phyloP scores from a whole-genome alignment of 2,113 vertebrate genomes.

The Cottus gobio region DNA sequence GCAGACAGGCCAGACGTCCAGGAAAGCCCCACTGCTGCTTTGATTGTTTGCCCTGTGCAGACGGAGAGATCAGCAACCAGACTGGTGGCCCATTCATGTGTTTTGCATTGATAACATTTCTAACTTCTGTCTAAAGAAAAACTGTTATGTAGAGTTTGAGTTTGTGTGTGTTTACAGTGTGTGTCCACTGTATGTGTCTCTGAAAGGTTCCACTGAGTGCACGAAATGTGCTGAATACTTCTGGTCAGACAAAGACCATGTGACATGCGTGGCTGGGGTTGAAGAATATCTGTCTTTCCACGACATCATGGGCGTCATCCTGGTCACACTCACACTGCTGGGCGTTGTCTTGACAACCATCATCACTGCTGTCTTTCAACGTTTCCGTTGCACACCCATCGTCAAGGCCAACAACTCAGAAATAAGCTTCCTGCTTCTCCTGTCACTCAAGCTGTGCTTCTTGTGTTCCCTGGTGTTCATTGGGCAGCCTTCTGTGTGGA shows the following conservation, averaged over 20 bases:
- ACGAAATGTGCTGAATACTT: conserved; percentile 76
- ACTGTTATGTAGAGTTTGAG: not conserved
- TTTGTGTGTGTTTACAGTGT: not conserved
- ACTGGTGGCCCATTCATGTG: conserved; percentile 56
- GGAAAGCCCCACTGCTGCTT: conserved; percentile 80
- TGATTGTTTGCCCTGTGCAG: conserved; percentile 82
- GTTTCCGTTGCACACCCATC: conserved; percentile 76
- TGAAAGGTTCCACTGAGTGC: conserved; percentile 79
- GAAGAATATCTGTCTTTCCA: conserved; percentile 82
- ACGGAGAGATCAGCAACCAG: conserved; percentile 81
- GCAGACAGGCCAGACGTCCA: conserved; percentile 69
- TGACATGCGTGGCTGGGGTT: conserved; percentile 72
- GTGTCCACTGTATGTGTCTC: conserved; percentile 20
- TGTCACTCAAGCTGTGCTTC: conserved; percentile 82
- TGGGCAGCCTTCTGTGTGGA: conserved; percentile 77
- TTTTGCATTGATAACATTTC: not conserved
- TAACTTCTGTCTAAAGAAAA: not conserved
- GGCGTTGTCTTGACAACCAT: conserved; percentile 71
- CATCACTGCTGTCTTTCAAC: conserved; percentile 72
- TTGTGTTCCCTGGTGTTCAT: conserved; percentile 81
- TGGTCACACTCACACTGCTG: conserved; percentile 71
- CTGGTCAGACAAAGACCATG: conserved; percentile 78
- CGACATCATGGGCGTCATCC: conserved; percentile 80
- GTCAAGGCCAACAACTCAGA: conserved; percentile 85
- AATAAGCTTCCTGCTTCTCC: conserved; percentile 82